phyloP scores from a whole-genome alignment of 2,888 invertebrate species.

The Teleiodes luculella region DNA sequence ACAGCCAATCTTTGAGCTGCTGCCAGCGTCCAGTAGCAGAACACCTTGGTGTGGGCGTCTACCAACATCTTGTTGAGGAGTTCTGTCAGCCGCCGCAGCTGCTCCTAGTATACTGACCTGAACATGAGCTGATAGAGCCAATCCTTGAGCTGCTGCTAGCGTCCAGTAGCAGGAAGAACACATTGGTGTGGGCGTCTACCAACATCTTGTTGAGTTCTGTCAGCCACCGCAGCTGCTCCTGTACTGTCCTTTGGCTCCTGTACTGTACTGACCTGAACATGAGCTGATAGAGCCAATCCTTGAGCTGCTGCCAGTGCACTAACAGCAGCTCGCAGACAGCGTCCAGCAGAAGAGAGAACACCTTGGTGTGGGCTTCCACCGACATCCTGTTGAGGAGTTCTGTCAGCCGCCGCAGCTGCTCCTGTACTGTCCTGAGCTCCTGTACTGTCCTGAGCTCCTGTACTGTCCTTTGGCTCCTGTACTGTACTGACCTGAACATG shows the following conservation, averaged over 20 bases:
- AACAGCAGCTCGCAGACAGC: conserved; percentile 93
- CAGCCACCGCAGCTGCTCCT: no score
- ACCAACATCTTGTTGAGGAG: conserved; percentile 98
- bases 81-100: conserved; percentile 92
- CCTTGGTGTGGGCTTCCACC: conserved; percentile 98
- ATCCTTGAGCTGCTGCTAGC: conserved; percentile 92
- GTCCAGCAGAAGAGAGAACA: conserved; percentile 95
- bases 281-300: conserved; percentile 95
- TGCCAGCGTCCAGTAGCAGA: conserved; percentile 93
- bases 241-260: no score
- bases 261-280: conserved; percentile 86
- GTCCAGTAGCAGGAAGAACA: conserved; percentile 95
- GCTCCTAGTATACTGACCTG: conserved; percentile 77
- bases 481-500: conserved; percentile 80
- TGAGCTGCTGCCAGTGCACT: conserved; percentile 90
- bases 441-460: no score
- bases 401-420: conserved; percentile 90
- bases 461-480: no score
- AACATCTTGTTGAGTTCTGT: no score
- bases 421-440: no score
- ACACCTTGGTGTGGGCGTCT: conserved; percentile 98
- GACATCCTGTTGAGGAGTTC: conserved; percentile 98
- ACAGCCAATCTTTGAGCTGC: conserved; percentile 95
- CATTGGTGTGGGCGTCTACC: conserved; percentile 98
- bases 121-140: conserved; percentile 96